Conservation (phyloP, 2,888 invertebrate species). For the Cryptocephalus moraei region DNA sequence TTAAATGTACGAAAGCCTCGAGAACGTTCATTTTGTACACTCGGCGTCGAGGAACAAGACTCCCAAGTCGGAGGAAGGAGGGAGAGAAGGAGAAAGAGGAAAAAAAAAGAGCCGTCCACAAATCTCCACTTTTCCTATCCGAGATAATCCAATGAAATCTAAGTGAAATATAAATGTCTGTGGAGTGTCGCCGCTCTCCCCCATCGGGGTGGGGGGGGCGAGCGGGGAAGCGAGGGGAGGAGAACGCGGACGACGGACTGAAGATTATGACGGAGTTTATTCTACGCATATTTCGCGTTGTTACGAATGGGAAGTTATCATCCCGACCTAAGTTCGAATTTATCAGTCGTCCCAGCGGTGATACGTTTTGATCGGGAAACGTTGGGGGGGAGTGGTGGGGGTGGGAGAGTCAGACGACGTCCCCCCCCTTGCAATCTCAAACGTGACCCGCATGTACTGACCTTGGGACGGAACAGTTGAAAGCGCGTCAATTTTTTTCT, state of each 20-base stretch:
- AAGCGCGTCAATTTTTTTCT: background rate
- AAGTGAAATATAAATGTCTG: conserved; percentile 30
- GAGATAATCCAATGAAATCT: conserved; percentile 29
- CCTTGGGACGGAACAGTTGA: background rate
- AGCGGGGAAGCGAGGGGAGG: background rate
- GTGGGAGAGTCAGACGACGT: no score
- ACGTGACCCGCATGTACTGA: conserved; percentile 2
- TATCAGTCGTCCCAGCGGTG: no score
- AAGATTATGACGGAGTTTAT: no score
- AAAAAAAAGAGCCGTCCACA: conserved; percentile 23
- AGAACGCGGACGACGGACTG: background rate
- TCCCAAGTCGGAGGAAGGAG: conserved; percentile 1
- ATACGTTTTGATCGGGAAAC: no score
- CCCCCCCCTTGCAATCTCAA: background rate
- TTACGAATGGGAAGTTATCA: no score
- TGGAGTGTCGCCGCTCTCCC: conserved; percentile 19
- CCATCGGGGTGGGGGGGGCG: conserved; percentile 2
- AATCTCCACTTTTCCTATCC: conserved; percentile 26
- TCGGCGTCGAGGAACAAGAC: conserved; percentile 1
- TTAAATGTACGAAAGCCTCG: background rate
- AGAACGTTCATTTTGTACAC: conserved; percentile 6
- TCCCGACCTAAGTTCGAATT: no score
- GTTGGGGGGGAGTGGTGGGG: no score
- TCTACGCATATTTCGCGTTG: no score
- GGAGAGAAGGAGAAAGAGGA: conserved; percentile 14